Evolutionary conservation across 1,140 invertebrate genomes (phyloP).

Genomic region (Schlechtendalia chinensis): DNA sequence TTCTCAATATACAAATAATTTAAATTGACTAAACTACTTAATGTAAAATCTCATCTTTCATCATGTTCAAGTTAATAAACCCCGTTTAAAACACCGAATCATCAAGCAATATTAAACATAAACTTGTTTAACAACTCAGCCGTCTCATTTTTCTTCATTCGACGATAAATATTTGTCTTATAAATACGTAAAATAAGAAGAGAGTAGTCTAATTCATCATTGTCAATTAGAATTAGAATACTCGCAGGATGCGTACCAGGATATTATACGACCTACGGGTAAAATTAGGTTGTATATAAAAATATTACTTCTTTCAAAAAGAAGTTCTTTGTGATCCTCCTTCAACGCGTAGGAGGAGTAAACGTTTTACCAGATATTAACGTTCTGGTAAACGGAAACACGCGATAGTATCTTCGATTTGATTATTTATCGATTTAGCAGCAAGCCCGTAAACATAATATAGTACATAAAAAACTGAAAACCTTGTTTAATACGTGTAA

Average conservation of each 20-base stretch:
- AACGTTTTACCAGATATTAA: slow-evolving; percentile 12
- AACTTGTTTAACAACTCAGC: neutral
- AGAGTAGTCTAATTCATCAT: too few relatives aligned
- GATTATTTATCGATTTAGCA: slow-evolving; percentile 17
- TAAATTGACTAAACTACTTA: too few relatives aligned
- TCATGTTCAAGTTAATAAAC: too few relatives aligned
- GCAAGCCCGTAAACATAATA: neutral
- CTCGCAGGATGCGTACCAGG: neutral
- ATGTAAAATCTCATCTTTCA: too few relatives aligned
- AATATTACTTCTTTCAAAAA: neutral
- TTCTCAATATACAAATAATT: too few relatives aligned
- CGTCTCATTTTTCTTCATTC: neutral
- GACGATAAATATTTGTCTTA: neutral
- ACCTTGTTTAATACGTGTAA: too few relatives aligned
- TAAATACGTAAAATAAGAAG: neutral
- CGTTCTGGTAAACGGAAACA: slow-evolving; percentile 29
- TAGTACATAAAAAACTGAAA: neutral
- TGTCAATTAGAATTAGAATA: neutral
- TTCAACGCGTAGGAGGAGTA: slow-evolving; percentile 6
- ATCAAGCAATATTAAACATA: neutral
- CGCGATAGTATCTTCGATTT: slow-evolving; percentile 2
- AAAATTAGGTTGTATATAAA: neutral
- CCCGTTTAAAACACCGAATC: too few relatives aligned
- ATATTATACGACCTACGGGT: neutral
- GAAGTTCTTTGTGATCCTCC: neutral